Conservation (phyloP, 37 sponge, comb jelly and placozoan species). For the Agelas oroides region DNA sequence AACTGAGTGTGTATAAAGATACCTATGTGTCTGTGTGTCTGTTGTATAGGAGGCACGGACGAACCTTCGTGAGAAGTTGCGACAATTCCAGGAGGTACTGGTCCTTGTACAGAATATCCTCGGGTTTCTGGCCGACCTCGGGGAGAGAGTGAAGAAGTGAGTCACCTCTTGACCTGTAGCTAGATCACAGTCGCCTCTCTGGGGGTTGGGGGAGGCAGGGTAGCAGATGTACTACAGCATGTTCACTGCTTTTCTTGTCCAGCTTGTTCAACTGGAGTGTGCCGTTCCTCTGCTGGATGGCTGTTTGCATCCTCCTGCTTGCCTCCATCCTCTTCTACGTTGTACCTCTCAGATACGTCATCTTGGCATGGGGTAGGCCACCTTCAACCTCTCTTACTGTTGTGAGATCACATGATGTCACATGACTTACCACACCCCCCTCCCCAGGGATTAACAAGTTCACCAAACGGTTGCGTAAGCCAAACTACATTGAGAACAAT, state of each 20-base stretch:
- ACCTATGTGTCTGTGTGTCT: too few species aligned
- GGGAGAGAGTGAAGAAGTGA: slow-evolving; percentile 88
- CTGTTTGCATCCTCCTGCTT: slow-evolving; percentile 47
- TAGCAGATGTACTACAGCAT: too few species aligned
- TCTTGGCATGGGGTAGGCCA: slow-evolving; percentile 67
- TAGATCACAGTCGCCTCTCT: not conserved
- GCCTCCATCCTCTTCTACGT: slow-evolving; percentile 73
- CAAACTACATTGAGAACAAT: slow-evolving; percentile 86
- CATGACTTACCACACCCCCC: not conserved
- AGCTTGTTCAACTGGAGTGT: slow-evolving; percentile 93
- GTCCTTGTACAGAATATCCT: slow-evolving; percentile 76
- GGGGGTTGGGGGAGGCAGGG: not conserved
- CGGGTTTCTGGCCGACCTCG: slow-evolving; percentile 69
- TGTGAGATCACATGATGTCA: not conserved
- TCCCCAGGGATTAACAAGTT: slow-evolving; percentile 89
- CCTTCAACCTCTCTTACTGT: too few species aligned
- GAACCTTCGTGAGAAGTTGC: slow-evolving; percentile 35
- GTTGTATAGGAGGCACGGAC: not conserved
- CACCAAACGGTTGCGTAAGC: slow-evolving; percentile 80
- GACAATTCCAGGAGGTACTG: slow-evolving; percentile 71
- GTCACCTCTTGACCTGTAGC: slow-evolving; percentile 4
- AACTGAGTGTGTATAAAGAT: too few species aligned
- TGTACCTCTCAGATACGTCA: slow-evolving; percentile 80
- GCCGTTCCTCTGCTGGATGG: slow-evolving; percentile 88
- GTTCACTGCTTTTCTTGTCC: not conserved